A percentile compares a stretch with the other conserved stretches of the same genome.
Conservation (phyloP, 2,888 invertebrate genomes). For the Galerucella calmariensis region DNA sequence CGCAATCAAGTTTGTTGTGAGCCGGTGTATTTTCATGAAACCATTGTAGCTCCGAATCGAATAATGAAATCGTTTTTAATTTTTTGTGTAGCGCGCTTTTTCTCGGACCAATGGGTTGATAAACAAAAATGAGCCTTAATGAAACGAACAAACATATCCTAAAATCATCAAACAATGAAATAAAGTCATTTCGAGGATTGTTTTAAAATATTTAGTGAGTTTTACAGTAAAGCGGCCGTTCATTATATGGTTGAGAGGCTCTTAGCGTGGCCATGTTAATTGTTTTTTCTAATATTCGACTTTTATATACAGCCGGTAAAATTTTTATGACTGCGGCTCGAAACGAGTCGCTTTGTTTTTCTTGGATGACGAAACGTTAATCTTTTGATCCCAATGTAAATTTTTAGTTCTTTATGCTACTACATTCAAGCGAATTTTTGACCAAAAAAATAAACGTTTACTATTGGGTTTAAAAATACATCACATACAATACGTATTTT, state of each 20-base stretch:
- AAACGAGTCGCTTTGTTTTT: conserved; percentile 25
- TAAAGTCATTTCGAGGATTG: conserved; percentile 39
- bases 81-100: background rate
- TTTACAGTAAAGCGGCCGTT: conserved; percentile 41
- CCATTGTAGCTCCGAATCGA: background rate
- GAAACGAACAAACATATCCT: conserved; percentile 26
- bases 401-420: background rate
- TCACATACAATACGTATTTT: too few relatives aligned
- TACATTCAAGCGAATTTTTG: background rate
- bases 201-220: conserved; percentile 34
- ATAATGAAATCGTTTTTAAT: background rate
- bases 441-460: too few relatives aligned
- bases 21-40: background rate
- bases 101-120: background rate
- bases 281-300: conserved; percentile 44
- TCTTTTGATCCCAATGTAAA: background rate
- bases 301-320: conserved; percentile 37
- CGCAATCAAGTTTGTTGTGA: background rate
- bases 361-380: background rate
- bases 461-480: too few relatives aligned
- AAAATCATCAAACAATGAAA: conserved; percentile 24
- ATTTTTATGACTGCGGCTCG: conserved; percentile 27
- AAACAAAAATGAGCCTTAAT: conserved; percentile 11
- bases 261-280: conserved; percentile 45
- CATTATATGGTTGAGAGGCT: conserved; percentile 41